phyloP scores from a whole-genome alignment of 2,797 vertebrate species.

The Darevskia nairensis region DNA sequence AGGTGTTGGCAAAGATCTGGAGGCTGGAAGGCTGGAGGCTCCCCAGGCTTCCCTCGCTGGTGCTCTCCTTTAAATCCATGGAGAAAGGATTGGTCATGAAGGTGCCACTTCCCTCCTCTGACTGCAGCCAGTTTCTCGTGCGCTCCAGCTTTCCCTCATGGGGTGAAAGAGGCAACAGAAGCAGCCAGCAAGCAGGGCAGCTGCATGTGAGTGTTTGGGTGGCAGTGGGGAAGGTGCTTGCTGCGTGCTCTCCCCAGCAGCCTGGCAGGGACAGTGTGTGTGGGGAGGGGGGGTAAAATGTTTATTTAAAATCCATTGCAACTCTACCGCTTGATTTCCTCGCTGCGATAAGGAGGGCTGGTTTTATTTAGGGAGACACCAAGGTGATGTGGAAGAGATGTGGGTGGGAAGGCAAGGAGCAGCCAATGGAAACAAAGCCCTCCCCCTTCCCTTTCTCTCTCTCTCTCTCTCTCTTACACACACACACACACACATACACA shows the following conservation, averaged over 20 bases:
- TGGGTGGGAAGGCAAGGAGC: slow-evolving; percentile 83
- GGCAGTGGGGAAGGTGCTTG: slow-evolving; percentile 68
- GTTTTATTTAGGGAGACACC: slow-evolving; percentile 89
- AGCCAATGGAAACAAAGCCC: slow-evolving; percentile 88
- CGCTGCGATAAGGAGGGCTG: slow-evolving; percentile 82
- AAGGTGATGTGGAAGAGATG: slow-evolving; percentile 87
- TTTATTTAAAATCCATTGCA: slow-evolving; percentile 85
- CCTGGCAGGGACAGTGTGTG: slow-evolving; percentile 57
- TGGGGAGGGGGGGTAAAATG: slow-evolving; percentile 64
- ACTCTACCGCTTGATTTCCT: slow-evolving; percentile 84
- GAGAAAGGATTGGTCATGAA: slow-evolving; percentile 61
- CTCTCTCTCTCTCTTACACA: slow-evolving; percentile 1
- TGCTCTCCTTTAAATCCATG: slow-evolving; percentile 97
- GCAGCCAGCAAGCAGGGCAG: slow-evolving; percentile 64
- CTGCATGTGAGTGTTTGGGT: slow-evolving; percentile 52
- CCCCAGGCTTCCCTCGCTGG: slow-evolving; percentile 89
- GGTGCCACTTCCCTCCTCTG: slow-evolving; percentile 49
- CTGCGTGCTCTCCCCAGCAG: slow-evolving; percentile 72
- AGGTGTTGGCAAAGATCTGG: slow-evolving; percentile 93
- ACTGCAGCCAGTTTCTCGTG: slow-evolving; percentile 54
- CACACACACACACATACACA: slow-evolving; percentile 25
- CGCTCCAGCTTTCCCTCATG: slow-evolving; percentile 55
- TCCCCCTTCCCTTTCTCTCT: slow-evolving; percentile 77
- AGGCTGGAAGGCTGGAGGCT: slow-evolving; percentile 89
- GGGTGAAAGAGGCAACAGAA: slow-evolving; percentile 44